Conservation (phyloP, 2,113 vertebrate species). For the Rostratula benghalensis region DNA sequence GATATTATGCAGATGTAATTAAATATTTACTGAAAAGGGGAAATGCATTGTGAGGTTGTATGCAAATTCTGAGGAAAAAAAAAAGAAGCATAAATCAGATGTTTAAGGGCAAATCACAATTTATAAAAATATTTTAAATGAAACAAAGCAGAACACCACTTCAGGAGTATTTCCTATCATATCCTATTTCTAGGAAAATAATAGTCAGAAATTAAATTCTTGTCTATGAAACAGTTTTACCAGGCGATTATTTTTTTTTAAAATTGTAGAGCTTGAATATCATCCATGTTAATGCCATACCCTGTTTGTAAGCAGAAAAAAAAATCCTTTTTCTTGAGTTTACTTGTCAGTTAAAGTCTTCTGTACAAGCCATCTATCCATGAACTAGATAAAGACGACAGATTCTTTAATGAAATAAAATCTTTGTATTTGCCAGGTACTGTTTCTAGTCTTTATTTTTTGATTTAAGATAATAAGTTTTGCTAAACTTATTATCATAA, state of each 20-base stretch:
- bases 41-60: background rate
- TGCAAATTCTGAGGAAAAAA: background rate
- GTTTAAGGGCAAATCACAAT: background rate
- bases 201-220: background rate
- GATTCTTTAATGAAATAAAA: background rate
- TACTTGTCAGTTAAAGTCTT: background rate
- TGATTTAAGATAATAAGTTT: background rate
- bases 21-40: background rate
- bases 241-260: background rate
- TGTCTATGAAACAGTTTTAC: background rate
- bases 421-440: background rate
- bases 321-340: background rate
- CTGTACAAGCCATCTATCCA: too few species aligned
- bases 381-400: background rate
- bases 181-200: background rate
- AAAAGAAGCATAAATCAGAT: background rate
- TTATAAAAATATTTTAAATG: background rate
- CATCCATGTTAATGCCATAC: background rate
- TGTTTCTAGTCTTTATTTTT: background rate
- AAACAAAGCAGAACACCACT: background rate
- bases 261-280: background rate
- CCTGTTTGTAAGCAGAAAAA: background rate
- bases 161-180: background rate
- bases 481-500: background rate
- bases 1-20: background rate